phyloP scores from a whole-genome alignment of 2,888 invertebrate species.

The Calliscelio sp. region DNA sequence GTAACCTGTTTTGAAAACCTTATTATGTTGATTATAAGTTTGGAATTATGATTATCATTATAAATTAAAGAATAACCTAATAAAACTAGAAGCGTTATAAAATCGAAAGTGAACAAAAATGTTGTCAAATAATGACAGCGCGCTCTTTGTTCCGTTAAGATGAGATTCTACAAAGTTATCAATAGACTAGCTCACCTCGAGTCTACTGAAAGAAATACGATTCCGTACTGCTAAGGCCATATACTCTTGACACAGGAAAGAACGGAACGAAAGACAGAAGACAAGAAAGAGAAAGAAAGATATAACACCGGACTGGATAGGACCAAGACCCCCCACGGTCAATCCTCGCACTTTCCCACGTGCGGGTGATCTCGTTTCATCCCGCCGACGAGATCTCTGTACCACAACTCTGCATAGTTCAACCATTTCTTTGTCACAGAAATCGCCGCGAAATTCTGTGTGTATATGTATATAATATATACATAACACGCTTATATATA shows the following conservation, averaged over 20 bases:
- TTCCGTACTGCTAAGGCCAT: constrained; percentile 81
- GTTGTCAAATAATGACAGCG: constrained; percentile 66
- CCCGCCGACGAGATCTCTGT: constrained; percentile 83
- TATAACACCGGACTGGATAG: constrained; percentile 78
- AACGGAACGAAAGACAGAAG: constrained; percentile 73
- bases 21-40: too few relatives aligned
- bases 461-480: constrained; percentile 32
- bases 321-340: constrained; percentile 84
- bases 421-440: constrained; percentile 81
- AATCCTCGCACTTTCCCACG: constrained; percentile 86
- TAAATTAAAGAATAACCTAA: too few relatives aligned
- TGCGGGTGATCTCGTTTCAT: constrained; percentile 86
- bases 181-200: constrained; percentile 76
- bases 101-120: constrained; percentile 61
- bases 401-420: constrained; percentile 81
- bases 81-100: too few relatives aligned
- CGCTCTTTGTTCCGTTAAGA: constrained; percentile 74
- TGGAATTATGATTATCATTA: too few relatives aligned
- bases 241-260: constrained; percentile 75
- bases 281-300: constrained; percentile 74
- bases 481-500: neutral
- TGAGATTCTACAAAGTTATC: constrained; percentile 75
- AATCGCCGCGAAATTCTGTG: constrained; percentile 57
- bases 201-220: constrained; percentile 82
- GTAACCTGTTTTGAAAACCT: too few relatives aligned